Evolutionary conservation across 2,888 invertebrate species (phyloP), one percentile per base, ranked within the genome.

Genomic region (Nomada flava): DNA sequence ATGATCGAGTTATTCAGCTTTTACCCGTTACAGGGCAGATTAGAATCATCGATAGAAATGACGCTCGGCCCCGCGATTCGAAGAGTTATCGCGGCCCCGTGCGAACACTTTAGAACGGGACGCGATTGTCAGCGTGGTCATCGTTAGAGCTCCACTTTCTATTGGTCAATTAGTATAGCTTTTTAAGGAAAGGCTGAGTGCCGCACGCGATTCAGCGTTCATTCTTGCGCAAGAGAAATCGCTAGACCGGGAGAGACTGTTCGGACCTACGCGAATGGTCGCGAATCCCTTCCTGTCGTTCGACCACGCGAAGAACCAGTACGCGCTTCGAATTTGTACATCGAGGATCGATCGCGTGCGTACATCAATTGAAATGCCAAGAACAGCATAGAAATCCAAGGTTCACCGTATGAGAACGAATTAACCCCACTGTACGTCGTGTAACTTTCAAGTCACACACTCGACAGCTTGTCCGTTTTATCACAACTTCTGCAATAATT

Each of bases 81-180:
- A 29, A 26, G 55, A 82, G 18, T 55, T 69, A 68, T 70, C 74
- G 71, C 62, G 82, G 79, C 65, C 81, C 80, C 82, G 83, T 86
- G 86, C 84, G 79, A 81, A 77, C 63, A 65, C 64, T 79, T 74
- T 74, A 68, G 67, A 88, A 83, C 79, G 83, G 81, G 71, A 88
- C 80, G 76, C 88, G 88, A 88, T 88, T 88, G 85, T 85, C 88
- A 85, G 76, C 79, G 47, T 74, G 13, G 85, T 79, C 80, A 85
- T 89, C 88, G 89, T 88, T 86, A 83, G 86, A 85, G 87, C 85
- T 89, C 81, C 82, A 88, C 88, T 91, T 91, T 90, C 90, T 88
- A 91, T 91, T 89, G 89, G 89, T 91, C 91, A 91, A 91, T 91
- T 91, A 91, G 91, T 90, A 88, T 64, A 85, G 86, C 90, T 89